These are phyloP conservation scores for Pyxicephalus adspersus DNA, from an alignment of 2,113 vertebrate species.

Conservation along the genomic window DNA sequence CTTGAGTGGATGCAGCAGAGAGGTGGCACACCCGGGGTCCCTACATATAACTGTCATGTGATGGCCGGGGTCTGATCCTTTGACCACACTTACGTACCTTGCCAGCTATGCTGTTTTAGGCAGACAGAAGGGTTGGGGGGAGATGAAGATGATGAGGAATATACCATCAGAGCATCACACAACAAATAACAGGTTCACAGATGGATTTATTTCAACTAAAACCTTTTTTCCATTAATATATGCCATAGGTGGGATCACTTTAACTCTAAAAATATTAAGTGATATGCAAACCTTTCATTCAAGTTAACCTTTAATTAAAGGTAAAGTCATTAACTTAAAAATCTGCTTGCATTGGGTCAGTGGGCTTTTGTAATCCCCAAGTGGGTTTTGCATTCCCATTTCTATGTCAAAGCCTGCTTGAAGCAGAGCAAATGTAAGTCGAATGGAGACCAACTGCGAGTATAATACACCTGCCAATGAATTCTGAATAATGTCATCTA, in stretches of 20 bases:
- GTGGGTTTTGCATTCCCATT: too few relatives aligned
- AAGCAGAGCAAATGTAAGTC: too few relatives aligned
- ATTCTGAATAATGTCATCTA: too few relatives aligned
- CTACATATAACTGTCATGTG: constrained; percentile 27
- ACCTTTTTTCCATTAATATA: background rate
- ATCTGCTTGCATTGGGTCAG: too few relatives aligned
- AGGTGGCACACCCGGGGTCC: constrained; percentile 44
- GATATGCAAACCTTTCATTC: background rate
- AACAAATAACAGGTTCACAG: constrained; percentile 1
- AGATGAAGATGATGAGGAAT: background rate
- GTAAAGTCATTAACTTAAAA: too few relatives aligned
- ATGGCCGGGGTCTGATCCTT: background rate
- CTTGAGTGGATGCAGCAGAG: constrained; percentile 52
- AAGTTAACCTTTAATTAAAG: background rate
- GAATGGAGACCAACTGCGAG: too few relatives aligned
- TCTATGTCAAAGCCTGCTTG: too few relatives aligned
- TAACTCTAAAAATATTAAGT: background rate
- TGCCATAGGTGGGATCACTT: background rate
- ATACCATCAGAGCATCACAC: constrained; percentile 19
- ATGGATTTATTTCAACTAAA: constrained; percentile 11
- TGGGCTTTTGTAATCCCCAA: too few relatives aligned
- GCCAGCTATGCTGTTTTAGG: constrained; percentile 2
- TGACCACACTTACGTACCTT: constrained; percentile 38
- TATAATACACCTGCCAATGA: too few relatives aligned
- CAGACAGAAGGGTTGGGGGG: too few relatives aligned